Base-by-base conservation (phyloP, 2,888 invertebrate genomes). In the Pseudoips prasinana region DNA sequence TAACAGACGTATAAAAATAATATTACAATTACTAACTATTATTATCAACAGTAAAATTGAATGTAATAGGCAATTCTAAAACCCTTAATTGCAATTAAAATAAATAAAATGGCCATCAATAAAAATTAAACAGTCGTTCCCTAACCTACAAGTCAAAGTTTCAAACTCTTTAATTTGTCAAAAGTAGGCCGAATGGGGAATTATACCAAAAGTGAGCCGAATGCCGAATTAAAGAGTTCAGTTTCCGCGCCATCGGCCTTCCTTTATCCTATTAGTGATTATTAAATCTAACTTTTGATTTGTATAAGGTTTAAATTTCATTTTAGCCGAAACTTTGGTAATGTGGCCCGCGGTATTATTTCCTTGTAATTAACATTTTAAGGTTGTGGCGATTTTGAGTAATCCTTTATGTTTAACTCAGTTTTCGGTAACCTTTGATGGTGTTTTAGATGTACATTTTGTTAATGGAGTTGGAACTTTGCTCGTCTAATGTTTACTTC, bases 241-340 rank as follows among this genome's bases (percentile, higher is more conserved):
- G 62, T 72, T 75, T 76, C 71, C 65, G 54, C 64, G 33, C 67
- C 73, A 78, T 75, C 63, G 70, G 64, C 37, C 49, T 37, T 51
- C 47, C 47, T 74, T 68, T 63, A 75, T 74, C 74, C 72, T 72
- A 73, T 79, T 77, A 79, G 63, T 64, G 71, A 77, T 78, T 76
- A 79, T 79, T 77, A 77, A 79, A 78, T 69, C 64, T 61, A 66
- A 70, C 62, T 61, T 58, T 52, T 58, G 63, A 64, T 65, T 65
- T 61, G 64, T 56, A 63, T 71, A 58, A 53, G 65, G 67, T 62
- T 65, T 66, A 56, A 70, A 73, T 76, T 77, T 68, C 69, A 73
- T 71, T 76, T 69, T 63, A 58, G 48, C 51, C 54, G 70, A 60
- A 68, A 69, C 61, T 58, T 51, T 17, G 32, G 29, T 50, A 57